These are phyloP conservation scores for Phylloscopus whistleri DNA, from an alignment of 2,113 vertebrate species.

Conservation along the genomic window DNA sequence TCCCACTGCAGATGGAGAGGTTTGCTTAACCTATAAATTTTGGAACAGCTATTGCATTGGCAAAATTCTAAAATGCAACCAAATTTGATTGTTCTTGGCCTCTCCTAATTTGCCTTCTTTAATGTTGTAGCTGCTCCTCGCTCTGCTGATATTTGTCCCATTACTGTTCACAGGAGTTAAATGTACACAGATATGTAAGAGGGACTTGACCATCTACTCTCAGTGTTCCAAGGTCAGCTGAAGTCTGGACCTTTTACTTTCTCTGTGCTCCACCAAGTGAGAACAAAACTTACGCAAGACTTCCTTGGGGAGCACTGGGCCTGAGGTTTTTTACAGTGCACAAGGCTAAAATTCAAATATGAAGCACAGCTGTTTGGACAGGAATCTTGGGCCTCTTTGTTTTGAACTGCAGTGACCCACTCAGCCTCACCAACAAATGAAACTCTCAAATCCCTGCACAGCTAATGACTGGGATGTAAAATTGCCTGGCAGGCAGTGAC, in stretches of 20 bases:
- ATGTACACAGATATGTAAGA: slow-evolving; percentile 14
- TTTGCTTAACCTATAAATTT: slow-evolving; percentile 56
- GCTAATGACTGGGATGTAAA: background rate
- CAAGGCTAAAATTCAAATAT: slow-evolving; percentile 62
- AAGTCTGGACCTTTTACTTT: slow-evolving; percentile 59
- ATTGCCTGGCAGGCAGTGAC: background rate
- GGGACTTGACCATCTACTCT: slow-evolving; percentile 32
- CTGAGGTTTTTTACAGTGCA: slow-evolving; percentile 65
- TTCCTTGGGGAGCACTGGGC: slow-evolving; percentile 62
- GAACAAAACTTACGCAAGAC: slow-evolving; percentile 70
- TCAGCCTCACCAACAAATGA: slow-evolving; percentile 4
- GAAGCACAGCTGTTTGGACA: slow-evolving; percentile 71
- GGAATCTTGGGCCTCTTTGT: slow-evolving; percentile 40
- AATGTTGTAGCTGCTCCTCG: slow-evolving; percentile 20
- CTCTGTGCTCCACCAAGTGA: slow-evolving; percentile 53
- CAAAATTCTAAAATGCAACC: slow-evolving; percentile 29
- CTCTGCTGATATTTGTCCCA: slow-evolving; percentile 21
- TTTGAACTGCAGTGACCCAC: slow-evolving; percentile 53
- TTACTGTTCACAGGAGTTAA: slow-evolving; percentile 41
- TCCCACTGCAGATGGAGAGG: slow-evolving; percentile 38
- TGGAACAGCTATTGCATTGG: slow-evolving; percentile 36
- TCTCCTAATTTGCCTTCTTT: slow-evolving; percentile 48
- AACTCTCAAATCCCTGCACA: background rate
- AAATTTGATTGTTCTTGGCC: slow-evolving; percentile 57
- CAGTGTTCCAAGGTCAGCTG: slow-evolving; percentile 52